phyloP scores from a whole-genome alignment of 37 sponge, comb jelly and placozoan genomes.

The Aphrocallistes beatrix region DNA sequence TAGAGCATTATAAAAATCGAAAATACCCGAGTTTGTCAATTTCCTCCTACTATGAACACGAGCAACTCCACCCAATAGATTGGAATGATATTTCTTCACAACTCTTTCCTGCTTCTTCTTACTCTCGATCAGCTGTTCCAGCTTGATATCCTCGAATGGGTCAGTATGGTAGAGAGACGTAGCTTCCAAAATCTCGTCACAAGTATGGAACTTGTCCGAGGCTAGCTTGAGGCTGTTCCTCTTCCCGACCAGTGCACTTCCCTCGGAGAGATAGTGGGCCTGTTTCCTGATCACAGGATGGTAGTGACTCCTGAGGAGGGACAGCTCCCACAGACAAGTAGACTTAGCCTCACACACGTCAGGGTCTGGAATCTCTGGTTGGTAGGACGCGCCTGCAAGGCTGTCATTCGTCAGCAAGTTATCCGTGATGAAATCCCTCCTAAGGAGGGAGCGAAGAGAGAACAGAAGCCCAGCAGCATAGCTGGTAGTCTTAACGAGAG shows the following conservation, averaged over 20 bases:
- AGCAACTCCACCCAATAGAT: not conserved
- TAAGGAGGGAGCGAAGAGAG: not conserved
- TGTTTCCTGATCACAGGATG: not conserved
- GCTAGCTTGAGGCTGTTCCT: slow-evolving; percentile 7
- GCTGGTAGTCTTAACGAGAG: not conserved
- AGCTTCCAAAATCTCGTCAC: not conserved
- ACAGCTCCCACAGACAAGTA: not conserved
- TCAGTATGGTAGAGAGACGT: not conserved
- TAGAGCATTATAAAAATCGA: not conserved
- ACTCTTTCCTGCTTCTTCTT: not conserved
- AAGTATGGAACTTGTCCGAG: not conserved
- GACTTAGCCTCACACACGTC: not conserved
- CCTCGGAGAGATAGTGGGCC: not conserved
- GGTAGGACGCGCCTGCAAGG: not conserved
- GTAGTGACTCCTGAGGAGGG: not conserved
- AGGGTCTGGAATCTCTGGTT: not conserved
- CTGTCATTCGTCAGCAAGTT: not conserved
- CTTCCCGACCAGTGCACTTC: not conserved
- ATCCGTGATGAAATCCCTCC: not conserved
- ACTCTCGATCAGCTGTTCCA: not conserved
- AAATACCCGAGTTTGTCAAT: not conserved
- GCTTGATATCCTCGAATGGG: not conserved
- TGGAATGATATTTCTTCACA: not conserved
- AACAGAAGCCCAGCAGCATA: not conserved
- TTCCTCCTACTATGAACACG: not conserved